These are phyloP conservation scores for Sinohyriopsis cumingii DNA, from an alignment of 2,888 invertebrate genomes.

Conservation along the genomic window DNA sequence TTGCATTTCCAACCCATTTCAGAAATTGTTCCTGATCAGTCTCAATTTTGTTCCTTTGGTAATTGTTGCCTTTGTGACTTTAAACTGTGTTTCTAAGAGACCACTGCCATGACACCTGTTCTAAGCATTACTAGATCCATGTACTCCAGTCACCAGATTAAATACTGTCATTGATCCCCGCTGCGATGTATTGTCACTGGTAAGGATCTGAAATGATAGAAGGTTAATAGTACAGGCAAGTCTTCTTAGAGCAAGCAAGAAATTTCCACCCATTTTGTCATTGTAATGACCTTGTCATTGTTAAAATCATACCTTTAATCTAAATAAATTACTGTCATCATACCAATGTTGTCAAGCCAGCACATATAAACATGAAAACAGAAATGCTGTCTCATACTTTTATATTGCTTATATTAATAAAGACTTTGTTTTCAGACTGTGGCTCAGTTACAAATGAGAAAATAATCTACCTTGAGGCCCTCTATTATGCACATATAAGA, in stretches of 20 bases:
- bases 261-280: too few species aligned
- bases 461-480: too few species aligned
- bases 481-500: too few species aligned
- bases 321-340: not conserved
- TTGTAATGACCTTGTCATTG: too few species aligned
- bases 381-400: not conserved
- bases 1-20: too few species aligned
- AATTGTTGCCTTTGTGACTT: not conserved
- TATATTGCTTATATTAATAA: too few species aligned
- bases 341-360: not conserved
- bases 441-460: too few species aligned
- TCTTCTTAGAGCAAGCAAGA: too few species aligned
- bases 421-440: too few species aligned
- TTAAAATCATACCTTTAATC: not conserved
- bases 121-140: conserved; percentile 34
- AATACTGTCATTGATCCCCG: conserved; percentile 43
- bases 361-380: conserved; percentile 5
- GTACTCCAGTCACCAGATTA: conserved; percentile 33
- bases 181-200: conserved; percentile 32
- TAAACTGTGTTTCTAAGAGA: not conserved
- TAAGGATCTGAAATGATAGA: conserved; percentile 33
- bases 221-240: not conserved
- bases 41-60: not conserved
- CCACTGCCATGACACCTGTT: too few species aligned
- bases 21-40: not conserved